Evolutionary conservation across 2,797 vertebrate genomes (phyloP), one percentile per base, ranked within the genome.

Genomic region (Melanotaenia maccullochi): DNA sequence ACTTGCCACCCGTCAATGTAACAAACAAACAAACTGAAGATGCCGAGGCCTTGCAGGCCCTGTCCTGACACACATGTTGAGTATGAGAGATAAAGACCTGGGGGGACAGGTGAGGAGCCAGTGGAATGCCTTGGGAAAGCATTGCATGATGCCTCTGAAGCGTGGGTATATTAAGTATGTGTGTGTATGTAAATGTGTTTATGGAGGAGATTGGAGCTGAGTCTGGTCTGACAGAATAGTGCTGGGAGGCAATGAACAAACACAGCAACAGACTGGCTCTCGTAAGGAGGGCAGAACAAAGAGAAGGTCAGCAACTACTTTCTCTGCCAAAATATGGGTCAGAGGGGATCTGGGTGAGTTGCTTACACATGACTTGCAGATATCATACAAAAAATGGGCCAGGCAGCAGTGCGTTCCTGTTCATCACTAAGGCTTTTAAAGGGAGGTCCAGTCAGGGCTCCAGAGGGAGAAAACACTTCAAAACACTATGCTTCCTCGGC

Each of bases 241-340:
- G 89, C 91, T 90, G 85, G 85, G 87, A 92, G 90, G 89, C 84
- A 85, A 60, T 65, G 70, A 76, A 87, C 86, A 87, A 87, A 92
- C 87, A 87, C 61, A 24, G 82, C 76, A 85, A 92, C 88, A 89
- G 86, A 86, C 77, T 76, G 78, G 68, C 60, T 89, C 87, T 88
- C 73, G 33, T 78, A 86, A 89, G 85, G 89, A 90, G 91, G 87
- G 84, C 74, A 56, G 78, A 85, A 83, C 78, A 83, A 56, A 58
- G 82, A 91, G 83, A 92, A 93, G 91, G 90, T 93, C 90, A 93
- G 33, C 64, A 85, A 89, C 78, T 87, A 81, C 68, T 86, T 90
- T 84, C 69, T 24, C 82, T 87, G 85, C 79, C 85, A 84, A 89
- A 90, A 92, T 92, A 72, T 92, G 83, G 90, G 90, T 92, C 89